phyloP scores from a whole-genome alignment of 1,140 invertebrate species.

The Cydia pomonella region DNA sequence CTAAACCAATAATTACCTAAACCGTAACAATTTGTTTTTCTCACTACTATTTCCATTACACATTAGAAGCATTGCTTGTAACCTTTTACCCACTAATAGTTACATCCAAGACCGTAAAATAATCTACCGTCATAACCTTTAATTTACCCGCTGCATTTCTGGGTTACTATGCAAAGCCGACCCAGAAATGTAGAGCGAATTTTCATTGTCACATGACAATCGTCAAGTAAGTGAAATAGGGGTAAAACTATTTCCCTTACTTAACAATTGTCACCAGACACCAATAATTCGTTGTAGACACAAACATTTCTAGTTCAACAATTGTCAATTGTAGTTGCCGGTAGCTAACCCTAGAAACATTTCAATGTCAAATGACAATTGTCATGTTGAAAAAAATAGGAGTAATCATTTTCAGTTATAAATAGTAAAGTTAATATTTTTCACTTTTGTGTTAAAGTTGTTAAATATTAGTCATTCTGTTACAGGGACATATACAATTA shows the following conservation, averaged over 20 bases:
- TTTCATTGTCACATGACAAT: not conserved
- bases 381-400: not conserved
- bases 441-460: not conserved
- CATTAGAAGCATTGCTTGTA: not conserved
- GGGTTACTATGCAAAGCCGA: not conserved
- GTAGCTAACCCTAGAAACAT: too few species aligned
- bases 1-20: not conserved
- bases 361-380: not conserved
- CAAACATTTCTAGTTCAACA: too few species aligned
- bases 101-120: constrained; percentile 2
- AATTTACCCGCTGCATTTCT: too few species aligned
- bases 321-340: too few species aligned
- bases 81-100: not conserved
- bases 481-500: constrained; percentile 25
- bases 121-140: not conserved
- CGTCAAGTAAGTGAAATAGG: not conserved
- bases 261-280: too few species aligned
- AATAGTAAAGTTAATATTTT: too few species aligned
- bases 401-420: not conserved
- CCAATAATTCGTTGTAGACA: too few species aligned
- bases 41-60: not conserved
- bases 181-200: not conserved
- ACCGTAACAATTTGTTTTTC: too few species aligned
- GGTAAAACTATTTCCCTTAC: too few species aligned
- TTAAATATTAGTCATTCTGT: constrained; percentile 21